Base-by-base conservation (phyloP, 2,113 vertebrate genomes). In the Cyprinodon tularosa region DNA sequence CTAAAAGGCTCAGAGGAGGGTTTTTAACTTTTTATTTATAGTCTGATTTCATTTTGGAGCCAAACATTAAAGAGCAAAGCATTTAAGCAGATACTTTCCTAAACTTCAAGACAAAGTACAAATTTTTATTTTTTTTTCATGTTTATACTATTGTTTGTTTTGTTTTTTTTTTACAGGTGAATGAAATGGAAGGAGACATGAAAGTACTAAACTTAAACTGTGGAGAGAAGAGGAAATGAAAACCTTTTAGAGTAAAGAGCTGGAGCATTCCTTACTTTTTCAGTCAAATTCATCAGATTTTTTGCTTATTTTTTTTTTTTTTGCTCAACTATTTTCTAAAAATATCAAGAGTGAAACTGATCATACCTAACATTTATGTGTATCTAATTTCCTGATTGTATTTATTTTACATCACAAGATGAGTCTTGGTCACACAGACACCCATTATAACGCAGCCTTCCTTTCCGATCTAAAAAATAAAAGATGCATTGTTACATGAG, bases 381-480 rank as follows among this genome's bases (percentile, higher is more conserved):
- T 63, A 67, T 77, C 84, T 84, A 78, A 13, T 74, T 60, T 66
- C 81, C 65, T 74, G 76, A 75, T 63, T 80, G 62, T 64, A 39
- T 40, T 65, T 71, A 74, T 72, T 71, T 77, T 81, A 79, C 63
- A 72, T 70, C n/a, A 87, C 76, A 73, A 66, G 4, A 64, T 5
- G 50, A 59, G 59, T 77, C 48, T 72, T 57, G 53, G 45, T 68
- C 63, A 20, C 78, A 61, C 45, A 73, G 12, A 44, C 53, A 36
- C 36, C 42, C 37, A 76, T 78, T 40, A 42, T 45, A 47, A 60
- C 8, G 0, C 4, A 75, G 60, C 65, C 66, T 81, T 87, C 75
- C 71, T 78, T 60, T 67, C 22, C 70, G n/a, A 84, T 78, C 76
- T 72, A 72, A 37, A 29, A 84, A 80, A 87, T 83, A 86, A 83